Base-by-base conservation (phyloP, 2,888 invertebrate genomes). In the Eremobia ochroleuca region DNA sequence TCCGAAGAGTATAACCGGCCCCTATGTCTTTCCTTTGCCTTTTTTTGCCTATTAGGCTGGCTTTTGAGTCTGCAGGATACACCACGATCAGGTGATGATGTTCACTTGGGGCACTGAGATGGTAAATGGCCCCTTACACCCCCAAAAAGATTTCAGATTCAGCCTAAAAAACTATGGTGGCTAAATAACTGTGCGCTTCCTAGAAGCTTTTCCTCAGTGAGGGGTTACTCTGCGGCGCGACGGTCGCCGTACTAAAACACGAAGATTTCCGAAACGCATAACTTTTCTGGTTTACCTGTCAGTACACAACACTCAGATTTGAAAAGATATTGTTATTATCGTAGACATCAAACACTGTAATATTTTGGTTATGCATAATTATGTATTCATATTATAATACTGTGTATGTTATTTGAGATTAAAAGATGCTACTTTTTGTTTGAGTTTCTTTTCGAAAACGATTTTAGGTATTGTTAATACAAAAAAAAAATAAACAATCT, bases 371-470 rank as follows among this genome's bases (percentile, higher is more conserved):
- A 64, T 31, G n/a, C 37, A 25, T n/a, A n/a, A n/a, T 40, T 43
- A n/a, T 25, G 75, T 62, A 62, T 46, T 55, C 40, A 21, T 73
- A 67, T 66, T 15, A 49, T 58, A 68, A 28, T 73, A 61, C 31
- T 37, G 61, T 71, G 59, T 72, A 49, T 73, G 65, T 76, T 75
- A 80, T 73, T 77, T 67, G 43, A 70, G 59, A 83, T 84, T 84
- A 76, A 80, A 80, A 34, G 0, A 69, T 72, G 13, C 15, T 15
- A 43, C 8, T 43, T 55, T 55, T 69, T 37, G 21, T 52, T 25
- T 21, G 37, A n/a, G 25, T 79, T 79, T 81, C 0, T 59, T 4
- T 69, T 65, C 6, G 1, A 65, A 59, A 49, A 21, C 4, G 18
- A 5, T 40, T 77, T 61, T 49, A 55, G 9, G n/a, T 34, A 67